Evolutionary conservation across 2,888 invertebrate species (phyloP).

Genomic region (Trissoscelio sp.): DNA sequence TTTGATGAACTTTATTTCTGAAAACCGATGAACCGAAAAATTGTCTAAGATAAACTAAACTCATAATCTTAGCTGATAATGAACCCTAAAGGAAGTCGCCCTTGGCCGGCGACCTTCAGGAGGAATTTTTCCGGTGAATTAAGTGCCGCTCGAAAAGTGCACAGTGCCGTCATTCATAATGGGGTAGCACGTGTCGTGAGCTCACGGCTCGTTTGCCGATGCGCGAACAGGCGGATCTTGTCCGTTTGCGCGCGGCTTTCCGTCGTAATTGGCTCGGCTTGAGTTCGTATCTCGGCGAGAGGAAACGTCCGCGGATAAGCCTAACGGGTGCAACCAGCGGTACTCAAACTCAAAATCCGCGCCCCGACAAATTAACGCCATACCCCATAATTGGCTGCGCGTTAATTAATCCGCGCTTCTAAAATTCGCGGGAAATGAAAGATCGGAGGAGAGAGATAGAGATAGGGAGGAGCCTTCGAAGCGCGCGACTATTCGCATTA

Average conservation of each 20-base stretch:
- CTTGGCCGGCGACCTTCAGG: constrained; percentile 16
- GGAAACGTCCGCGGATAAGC: constrained; percentile 35
- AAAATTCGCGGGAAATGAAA: too few relatives aligned
- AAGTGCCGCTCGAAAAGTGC: constrained; percentile 35
- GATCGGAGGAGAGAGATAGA: constrained; percentile 2
- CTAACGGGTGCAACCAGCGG: constrained; percentile 35
- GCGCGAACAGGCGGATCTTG: constrained; percentile 50
- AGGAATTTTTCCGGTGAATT: constrained; percentile 42
- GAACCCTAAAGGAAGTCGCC: too few relatives aligned
- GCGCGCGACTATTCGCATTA: constrained; percentile 29
- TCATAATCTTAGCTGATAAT: too few relatives aligned
- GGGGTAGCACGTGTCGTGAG: constrained; percentile 64
- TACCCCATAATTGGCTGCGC: constrained; percentile 38
- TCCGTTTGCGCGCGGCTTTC: constrained; percentile 24
- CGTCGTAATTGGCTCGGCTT: constrained; percentile 66
- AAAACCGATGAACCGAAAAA: too few relatives aligned
- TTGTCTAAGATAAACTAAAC: too few relatives aligned
- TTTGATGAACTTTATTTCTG: too few relatives aligned
- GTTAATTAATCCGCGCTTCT: constrained; percentile 58
- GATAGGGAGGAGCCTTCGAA: constrained; percentile 18
- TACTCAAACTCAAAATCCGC: constrained; percentile 25
- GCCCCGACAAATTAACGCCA: constrained; percentile 37
- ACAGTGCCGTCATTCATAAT: constrained; percentile 63
- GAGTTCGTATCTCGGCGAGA: constrained; percentile 59
- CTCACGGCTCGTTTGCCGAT: constrained; percentile 59